These are phyloP conservation scores for Celastrina argiolus DNA, from an alignment of 2,888 invertebrate species.

Conservation along the genomic window DNA sequence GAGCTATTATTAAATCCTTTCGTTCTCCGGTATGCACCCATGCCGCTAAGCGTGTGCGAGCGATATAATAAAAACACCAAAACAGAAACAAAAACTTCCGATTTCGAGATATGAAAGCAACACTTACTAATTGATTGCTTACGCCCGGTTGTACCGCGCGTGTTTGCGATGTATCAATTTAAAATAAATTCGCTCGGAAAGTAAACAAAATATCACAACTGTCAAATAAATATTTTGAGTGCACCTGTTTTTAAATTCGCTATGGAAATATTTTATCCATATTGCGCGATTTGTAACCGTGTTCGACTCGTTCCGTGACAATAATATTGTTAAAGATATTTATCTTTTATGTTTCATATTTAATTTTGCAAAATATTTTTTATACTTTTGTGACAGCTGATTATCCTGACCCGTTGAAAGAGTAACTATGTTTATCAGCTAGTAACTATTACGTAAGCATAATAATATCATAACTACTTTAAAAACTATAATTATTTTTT, in stretches of 20 bases:
- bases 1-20: too few relatives aligned
- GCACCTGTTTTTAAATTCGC: conserved; percentile 30
- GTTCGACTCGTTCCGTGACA: not conserved
- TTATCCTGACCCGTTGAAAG: too few relatives aligned
- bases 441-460: too few relatives aligned
- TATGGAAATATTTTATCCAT: conserved; percentile 17
- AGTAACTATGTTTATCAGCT: too few relatives aligned
- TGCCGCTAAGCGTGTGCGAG: too few relatives aligned
- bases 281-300: not conserved
- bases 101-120: conserved; percentile 1
- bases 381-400: not conserved
- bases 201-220: conserved; percentile 23
- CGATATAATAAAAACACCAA: not conserved
- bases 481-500: too few relatives aligned
- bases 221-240: conserved; percentile 31
- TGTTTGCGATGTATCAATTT: conserved; percentile 22
- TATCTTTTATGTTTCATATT: conserved; percentile 18
- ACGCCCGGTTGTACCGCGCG: not conserved
- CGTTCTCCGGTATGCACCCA: too few relatives aligned
- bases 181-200: conserved; percentile 12
- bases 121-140: conserved; percentile 17
- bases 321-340: conserved; percentile 24
- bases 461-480: too few relatives aligned
- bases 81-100: not conserved
- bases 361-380: not conserved